Evolutionary conservation across 2,797 vertebrate genomes (phyloP).

Genomic region (Paratrypauchen microcephalus): DNA sequence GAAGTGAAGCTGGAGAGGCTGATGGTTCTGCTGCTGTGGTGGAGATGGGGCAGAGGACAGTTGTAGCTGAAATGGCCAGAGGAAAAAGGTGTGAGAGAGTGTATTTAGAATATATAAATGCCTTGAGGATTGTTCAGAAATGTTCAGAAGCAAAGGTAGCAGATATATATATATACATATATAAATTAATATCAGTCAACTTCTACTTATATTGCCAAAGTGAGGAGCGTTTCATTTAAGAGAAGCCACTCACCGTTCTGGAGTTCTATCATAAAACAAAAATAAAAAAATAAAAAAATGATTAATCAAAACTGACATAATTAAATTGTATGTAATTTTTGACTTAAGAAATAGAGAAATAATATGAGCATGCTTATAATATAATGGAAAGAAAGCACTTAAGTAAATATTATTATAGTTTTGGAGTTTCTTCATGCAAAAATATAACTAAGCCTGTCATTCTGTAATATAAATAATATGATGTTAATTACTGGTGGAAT

Average conservation of each 20-base stretch:
- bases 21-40: no score
- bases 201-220: conserved; percentile 78
- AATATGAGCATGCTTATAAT: conserved; percentile 2
- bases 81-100: no score
- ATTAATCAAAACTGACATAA: conserved; percentile 59
- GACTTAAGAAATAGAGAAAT: conserved; percentile 11
- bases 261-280: conserved; percentile 76
- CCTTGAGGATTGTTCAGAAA: no score
- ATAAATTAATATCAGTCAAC: conserved; percentile 76
- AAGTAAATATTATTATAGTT: not conserved
- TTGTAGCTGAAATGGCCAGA: no score
- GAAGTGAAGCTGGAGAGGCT: no score
- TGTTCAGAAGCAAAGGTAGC: no score
- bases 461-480: not conserved
- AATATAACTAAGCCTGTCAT: conserved; percentile 68
- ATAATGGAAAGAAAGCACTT: conserved; percentile 30
- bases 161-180: no score
- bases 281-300: conserved; percentile 49
- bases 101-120: no score
- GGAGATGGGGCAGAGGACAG: no score
- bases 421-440: conserved; percentile 50
- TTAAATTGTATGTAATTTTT: conserved; percentile 61
- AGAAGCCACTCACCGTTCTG: conserved; percentile 81
- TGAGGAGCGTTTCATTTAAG: conserved; percentile 66
- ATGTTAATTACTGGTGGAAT: conserved; percentile 5